Evolutionary conservation across 2,888 invertebrate species (phyloP).

Genomic region (Protophormia terraenovae): DNA sequence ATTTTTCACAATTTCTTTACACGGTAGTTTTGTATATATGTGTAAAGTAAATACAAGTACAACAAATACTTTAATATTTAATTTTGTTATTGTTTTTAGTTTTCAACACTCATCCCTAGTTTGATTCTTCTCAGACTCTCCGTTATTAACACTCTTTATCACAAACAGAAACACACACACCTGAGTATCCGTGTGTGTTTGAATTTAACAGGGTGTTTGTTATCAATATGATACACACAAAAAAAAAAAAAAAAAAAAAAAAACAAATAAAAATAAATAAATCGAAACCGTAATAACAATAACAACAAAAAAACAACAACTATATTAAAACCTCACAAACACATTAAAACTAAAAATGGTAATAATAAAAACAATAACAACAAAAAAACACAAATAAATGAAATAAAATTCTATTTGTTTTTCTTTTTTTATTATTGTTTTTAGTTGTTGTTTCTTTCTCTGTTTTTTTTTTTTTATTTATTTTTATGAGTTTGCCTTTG

Average conservation of each 20-base stretch:
- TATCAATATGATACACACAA: constrained; percentile 57
- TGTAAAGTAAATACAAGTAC: neutral
- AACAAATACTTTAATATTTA: neutral
- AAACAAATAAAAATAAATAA: constrained; percentile 63
- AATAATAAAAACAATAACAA: constrained; percentile 19
- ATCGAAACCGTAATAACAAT: constrained; percentile 53
- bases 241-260: neutral
- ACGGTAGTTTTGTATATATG: neutral
- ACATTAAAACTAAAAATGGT: constrained; percentile 27
- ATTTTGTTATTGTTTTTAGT: constrained; percentile 5
- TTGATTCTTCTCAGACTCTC: no score
- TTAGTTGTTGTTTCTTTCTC: neutral
- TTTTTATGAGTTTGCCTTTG: constrained; percentile 37
- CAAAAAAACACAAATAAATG: constrained; percentile 17
- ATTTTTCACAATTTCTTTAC: neutral
- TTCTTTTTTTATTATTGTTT: neutral
- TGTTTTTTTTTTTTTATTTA: constrained; percentile 16
- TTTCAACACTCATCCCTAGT: constrained; percentile 1
- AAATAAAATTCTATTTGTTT: constrained; percentile 19
- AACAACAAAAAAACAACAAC: constrained; percentile 41
- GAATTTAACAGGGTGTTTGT: neutral
- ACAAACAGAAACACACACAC: neutral
- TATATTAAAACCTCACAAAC: no score
- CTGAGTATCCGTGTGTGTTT: neutral
- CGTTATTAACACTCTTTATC: no score